These are phyloP conservation scores for Lordiphosa andalusiaca DNA, from an alignment of 2,888 invertebrate genomes.

Conservation along the genomic window DNA sequence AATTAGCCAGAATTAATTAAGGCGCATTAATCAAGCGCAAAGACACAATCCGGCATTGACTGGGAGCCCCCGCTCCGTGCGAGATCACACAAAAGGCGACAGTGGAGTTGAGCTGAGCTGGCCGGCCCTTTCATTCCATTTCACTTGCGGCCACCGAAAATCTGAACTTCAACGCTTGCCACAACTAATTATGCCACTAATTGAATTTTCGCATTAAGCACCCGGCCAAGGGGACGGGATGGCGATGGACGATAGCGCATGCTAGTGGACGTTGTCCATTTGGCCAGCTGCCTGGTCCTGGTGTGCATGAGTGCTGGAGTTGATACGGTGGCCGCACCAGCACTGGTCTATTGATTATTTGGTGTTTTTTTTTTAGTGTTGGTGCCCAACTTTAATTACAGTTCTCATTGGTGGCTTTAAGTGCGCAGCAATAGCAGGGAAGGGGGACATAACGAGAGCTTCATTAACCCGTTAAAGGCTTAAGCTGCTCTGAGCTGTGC, in stretches of 20 bases:
- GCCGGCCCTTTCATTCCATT: slow-evolving; percentile 30
- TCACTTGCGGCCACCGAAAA: slow-evolving; percentile 49
- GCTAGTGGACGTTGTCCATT: slow-evolving; percentile 28
- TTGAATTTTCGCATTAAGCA: slow-evolving; percentile 77
- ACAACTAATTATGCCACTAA: slow-evolving; percentile 78
- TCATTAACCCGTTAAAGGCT: not conserved
- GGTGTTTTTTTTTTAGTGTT: slow-evolving; percentile 26
- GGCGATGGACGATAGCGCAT: slow-evolving; percentile 15
- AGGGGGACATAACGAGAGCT: not conserved
- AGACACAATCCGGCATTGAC: slow-evolving; percentile 27
- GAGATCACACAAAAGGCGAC: slow-evolving; percentile 43
- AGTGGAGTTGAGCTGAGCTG: slow-evolving; percentile 4
- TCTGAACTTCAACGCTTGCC: slow-evolving; percentile 74
- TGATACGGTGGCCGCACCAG: slow-evolving; percentile 57
- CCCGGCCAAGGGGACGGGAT: slow-evolving; percentile 41
- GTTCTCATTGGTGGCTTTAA: slow-evolving; percentile 23
- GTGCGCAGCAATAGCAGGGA: not conserved
- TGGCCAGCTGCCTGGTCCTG: not conserved
- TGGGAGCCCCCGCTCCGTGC: slow-evolving; percentile 15
- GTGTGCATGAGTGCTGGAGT: slow-evolving; percentile 59
- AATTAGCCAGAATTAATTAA: slow-evolving; percentile 73
- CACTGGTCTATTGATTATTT: slow-evolving; percentile 52
- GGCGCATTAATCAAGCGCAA: slow-evolving; percentile 70
- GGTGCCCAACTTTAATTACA: slow-evolving; percentile 37
- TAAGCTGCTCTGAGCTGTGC: no score